Evolutionary conservation across 2,888 invertebrate genomes (phyloP), one percentile per base, ranked within the genome.

Genomic region (Oscheius sp.): DNA sequence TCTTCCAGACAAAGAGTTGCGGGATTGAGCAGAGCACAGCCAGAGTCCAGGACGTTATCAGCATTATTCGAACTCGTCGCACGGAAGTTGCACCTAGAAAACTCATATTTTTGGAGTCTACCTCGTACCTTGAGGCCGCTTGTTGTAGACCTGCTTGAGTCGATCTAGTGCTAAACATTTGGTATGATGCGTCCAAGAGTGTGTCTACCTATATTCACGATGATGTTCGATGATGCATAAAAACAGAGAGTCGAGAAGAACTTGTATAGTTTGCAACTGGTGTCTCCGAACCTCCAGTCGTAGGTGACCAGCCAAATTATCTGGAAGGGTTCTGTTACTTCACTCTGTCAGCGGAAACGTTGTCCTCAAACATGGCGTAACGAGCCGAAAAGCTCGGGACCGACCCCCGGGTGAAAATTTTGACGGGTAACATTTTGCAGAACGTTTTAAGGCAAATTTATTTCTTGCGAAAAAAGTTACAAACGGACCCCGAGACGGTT

Each of bases 221-320:
- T 77, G 2, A 86, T 81, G 72, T 86, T 86, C 2, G 85, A 84
- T 59, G 84, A 84, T 1, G 85, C 79, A 65, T 86, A 86, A 73
- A 86, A 87, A 11, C 82, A 79, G 48, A 86, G 79, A 1, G 86
- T 84, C 11, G 85, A 85, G 5, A 85, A 65, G 73, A 85, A 85
- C 62, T 85, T 76, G 57, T 86, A 87, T 7, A 81, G 7, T 60
- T 80, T 79, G 60, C 86, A 86, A 4, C 76, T 73, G 5, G 74
- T 11, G 37, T 76, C 77, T 2, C 86, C 86, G 51, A 84, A 79
- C 13, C 75, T 75, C 87, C 87, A 87, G 37, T 79, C 76, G 60
- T 79, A 83, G 7, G 82, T 80, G 9, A 76, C 59, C 2, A 87
- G 73, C 87, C 87, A 87, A n/a, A 84, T 62, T 10, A 82, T 73